Evolutionary conservation across 2,888 invertebrate genomes (phyloP), one percentile per base, ranked within the genome.

Genomic region (Acrocera orbiculus): DNA sequence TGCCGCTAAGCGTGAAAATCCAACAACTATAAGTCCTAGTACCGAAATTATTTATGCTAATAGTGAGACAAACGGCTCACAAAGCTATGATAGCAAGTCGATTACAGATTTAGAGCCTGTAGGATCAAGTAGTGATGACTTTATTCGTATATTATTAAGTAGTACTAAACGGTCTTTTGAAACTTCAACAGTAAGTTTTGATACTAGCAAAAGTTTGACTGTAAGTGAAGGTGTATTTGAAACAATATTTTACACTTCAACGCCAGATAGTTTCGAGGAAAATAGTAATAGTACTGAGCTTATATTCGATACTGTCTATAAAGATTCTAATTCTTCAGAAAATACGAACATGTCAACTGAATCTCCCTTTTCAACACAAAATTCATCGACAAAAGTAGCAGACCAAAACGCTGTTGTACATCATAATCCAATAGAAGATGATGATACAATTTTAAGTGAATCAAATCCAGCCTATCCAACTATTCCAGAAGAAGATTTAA

Each of bases 381-480:
- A 35, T 45, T 40, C 27, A 10, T 5, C 31, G 22, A 14, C 22
- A 11, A 17, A 17, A 2, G 15, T 3, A 26, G 13, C 23, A n/a
- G 20, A 23, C 10, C 14, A 19, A 7, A n/a, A n/a, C n/a, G n/a
- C 22, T 15, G 4, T 10, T 23, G 5, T 8, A 13, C 27, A 31
- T 23, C 27, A 34, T 27, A 24, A 23, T 8, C 30, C 32, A 41
- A 51, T 53, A 9, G 49, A 48, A 9, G 55, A 56, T 19, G 54
- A 58, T 5, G 46, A 47, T 5, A 46, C 46, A 17, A 45, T 50
- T 16, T 48, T 48, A 14, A 41, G 46, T 25, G 56, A 56, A 33
- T 47, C 49, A 2, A 67, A 67, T 51, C 67, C 67, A 0, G 66
- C 65, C 4, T 67, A 67, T 50, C 67, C 67, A 3, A 63, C 63